A percentile compares a stretch with the other conserved stretches of the same genome.
phyloP scores from a whole-genome alignment of 2,888 invertebrate genomes.

The Julus scanicus region DNA sequence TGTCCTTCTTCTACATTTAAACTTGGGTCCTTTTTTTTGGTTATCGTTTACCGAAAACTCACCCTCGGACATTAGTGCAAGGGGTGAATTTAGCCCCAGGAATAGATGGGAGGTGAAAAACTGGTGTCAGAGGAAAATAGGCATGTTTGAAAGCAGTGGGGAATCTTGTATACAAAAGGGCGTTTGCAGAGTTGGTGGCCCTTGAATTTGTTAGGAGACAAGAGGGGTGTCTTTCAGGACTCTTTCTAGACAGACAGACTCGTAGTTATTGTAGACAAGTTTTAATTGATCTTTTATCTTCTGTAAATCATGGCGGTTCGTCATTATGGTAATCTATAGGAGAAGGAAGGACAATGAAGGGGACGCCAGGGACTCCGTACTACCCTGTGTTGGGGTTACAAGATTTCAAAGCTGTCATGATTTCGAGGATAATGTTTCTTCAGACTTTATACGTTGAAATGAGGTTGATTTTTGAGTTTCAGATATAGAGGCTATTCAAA shows the following conservation, averaged over 20 bases:
- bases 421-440: too few species aligned
- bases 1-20: not conserved
- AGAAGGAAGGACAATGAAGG: not conserved
- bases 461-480: too few species aligned
- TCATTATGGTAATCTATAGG: not conserved
- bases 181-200: not conserved
- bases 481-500: too few species aligned
- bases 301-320: not conserved
- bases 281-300: slow-evolving; percentile 23
- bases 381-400: too few species aligned
- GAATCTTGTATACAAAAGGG: slow-evolving; percentile 14
- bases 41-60: not conserved
- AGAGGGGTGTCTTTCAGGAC: not conserved
- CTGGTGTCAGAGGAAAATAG: slow-evolving; percentile 4
- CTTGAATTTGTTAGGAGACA: not conserved
- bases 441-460: too few species aligned
- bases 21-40: not conserved
- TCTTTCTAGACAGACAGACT: not conserved
- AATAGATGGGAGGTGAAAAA: not conserved
- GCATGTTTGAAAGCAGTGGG: slow-evolving; percentile 15
- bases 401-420: too few species aligned
- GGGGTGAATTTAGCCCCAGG: not conserved
- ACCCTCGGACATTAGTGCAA: not conserved
- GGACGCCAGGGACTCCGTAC: too few species aligned
- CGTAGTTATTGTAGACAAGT: not conserved